Percentiles rank a stretch among this genome's conserved stretches.
phyloP scores from a whole-genome alignment of 2,797 vertebrate genomes.

The Hydrolagus colliei region DNA sequence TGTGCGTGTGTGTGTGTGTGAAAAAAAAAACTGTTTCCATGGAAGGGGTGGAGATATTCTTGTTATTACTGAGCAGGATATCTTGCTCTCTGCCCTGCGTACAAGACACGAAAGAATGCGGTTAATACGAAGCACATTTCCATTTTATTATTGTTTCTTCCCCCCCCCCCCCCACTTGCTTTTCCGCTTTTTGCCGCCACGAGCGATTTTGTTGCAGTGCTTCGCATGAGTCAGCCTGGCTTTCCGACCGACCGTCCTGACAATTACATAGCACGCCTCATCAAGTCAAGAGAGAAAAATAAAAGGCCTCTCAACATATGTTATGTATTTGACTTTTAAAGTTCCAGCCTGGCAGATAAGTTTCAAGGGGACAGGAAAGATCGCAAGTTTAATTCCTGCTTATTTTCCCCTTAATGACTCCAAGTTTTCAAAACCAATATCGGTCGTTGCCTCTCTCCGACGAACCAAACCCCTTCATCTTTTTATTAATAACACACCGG shows the following conservation, averaged over 20 bases:
- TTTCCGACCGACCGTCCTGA: neutral
- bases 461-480: neutral
- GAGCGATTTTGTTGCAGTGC: no score
- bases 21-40: no score
- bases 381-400: conserved; percentile 24
- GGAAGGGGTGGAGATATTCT: no score
- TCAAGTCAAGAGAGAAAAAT: neutral
- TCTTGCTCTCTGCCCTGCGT: no score
- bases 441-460: conserved; percentile 2
- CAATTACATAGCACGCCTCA: conserved; percentile 1
- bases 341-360: neutral
- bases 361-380: conserved; percentile 25
- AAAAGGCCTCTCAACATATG: neutral
- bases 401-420: conserved; percentile 22
- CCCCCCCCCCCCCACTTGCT: no score
- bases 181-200: neutral
- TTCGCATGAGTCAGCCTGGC: neutral
- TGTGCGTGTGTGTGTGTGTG: no score
- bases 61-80: no score
- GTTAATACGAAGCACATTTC: conserved; percentile 9
- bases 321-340: conserved; percentile 20
- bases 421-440: conserved; percentile 15
- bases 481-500: conserved; percentile 13
- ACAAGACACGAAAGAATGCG: neutral
- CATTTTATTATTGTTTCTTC: neutral